Evolutionary conservation across 2,888 invertebrate species (phyloP).

Genomic region (Hemistola chrysoprasaria): DNA sequence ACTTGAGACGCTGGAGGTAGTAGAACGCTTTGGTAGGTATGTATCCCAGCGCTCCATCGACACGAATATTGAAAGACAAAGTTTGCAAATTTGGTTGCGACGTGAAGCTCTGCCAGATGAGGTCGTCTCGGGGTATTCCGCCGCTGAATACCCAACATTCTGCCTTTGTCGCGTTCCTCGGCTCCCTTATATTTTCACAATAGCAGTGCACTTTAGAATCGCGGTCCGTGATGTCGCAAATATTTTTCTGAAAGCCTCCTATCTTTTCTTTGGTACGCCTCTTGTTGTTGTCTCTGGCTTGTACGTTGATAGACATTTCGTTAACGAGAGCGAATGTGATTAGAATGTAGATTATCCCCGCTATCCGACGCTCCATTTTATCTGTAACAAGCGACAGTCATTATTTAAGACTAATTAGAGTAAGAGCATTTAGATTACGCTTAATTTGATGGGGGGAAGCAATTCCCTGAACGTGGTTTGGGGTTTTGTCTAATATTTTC

Average conservation of each 20-base stretch:
- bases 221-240: conserved; percentile 80
- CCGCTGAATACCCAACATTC: conserved; percentile 90
- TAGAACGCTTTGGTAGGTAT: conserved; percentile 87
- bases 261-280: conserved; percentile 71
- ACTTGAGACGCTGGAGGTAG: conserved; percentile 84
- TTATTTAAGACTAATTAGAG: conserved; percentile 21
- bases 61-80: conserved; percentile 87
- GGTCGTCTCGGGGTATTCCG: conserved; percentile 85
- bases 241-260: conserved; percentile 77
- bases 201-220: conserved; percentile 85
- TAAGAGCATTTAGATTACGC: conserved; percentile 31
- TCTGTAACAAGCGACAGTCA: conserved; percentile 69
- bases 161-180: conserved; percentile 85
- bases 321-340: conserved; percentile 71
- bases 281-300: conserved; percentile 71
- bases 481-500: conserved; percentile 18
- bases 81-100: conserved; percentile 87
- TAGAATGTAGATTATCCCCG: conserved; percentile 66
- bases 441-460: conserved; percentile 19
- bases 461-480: conserved; percentile 20
- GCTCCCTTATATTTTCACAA: conserved; percentile 82
- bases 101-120: conserved; percentile 88
- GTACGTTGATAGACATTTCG: conserved; percentile 74
- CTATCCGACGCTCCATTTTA: conserved; percentile 69
- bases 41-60: conserved; percentile 86